Evolutionary conservation across 92 coral and sea anemone genomes (phyloP).

Genomic region (Porites evermanni): DNA sequence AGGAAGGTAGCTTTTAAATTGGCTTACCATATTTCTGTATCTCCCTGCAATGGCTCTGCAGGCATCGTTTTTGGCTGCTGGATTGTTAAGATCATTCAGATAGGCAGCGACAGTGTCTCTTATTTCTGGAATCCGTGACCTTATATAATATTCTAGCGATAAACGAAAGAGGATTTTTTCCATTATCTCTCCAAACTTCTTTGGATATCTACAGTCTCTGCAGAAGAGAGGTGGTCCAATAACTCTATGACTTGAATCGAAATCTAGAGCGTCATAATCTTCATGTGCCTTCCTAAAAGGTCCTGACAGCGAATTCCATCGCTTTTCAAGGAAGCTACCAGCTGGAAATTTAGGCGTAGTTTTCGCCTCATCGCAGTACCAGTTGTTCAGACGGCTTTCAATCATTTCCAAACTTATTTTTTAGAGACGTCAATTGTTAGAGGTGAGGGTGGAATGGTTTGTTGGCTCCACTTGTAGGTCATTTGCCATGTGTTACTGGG

Average conservation of each 20-base stretch:
- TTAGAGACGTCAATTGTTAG: conserved; percentile 7
- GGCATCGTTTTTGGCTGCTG: background rate
- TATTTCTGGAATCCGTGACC: conserved; percentile 56
- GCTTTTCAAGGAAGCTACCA: conserved; percentile 23
- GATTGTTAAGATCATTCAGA: conserved; percentile 24
- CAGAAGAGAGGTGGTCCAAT: conserved; percentile 64
- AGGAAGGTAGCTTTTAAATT: background rate
- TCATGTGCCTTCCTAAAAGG: conserved; percentile 10
- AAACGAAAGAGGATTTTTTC: conserved; percentile 53
- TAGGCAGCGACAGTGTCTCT: conserved; percentile 14
- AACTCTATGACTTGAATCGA: background rate
- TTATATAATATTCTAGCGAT: conserved; percentile 61
- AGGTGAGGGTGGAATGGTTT: conserved; percentile 18
- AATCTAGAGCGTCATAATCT: background rate
- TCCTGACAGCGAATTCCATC: conserved; percentile 33
- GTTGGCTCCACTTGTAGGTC: conserved; percentile 66
- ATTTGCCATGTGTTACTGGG: conserved; percentile 55
- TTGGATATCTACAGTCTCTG: conserved; percentile 45
- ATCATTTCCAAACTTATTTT: conserved; percentile 6
- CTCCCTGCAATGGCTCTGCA: conserved; percentile 16
- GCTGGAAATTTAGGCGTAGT: conserved; percentile 33
- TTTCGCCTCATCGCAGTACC: conserved; percentile 49
- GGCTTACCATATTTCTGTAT: conserved; percentile 8
- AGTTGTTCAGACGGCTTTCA: conserved; percentile 51
- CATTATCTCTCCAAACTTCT: conserved; percentile 59